Conservation (phyloP, 2,888 invertebrate genomes). For the Nebria brevicollis region DNA sequence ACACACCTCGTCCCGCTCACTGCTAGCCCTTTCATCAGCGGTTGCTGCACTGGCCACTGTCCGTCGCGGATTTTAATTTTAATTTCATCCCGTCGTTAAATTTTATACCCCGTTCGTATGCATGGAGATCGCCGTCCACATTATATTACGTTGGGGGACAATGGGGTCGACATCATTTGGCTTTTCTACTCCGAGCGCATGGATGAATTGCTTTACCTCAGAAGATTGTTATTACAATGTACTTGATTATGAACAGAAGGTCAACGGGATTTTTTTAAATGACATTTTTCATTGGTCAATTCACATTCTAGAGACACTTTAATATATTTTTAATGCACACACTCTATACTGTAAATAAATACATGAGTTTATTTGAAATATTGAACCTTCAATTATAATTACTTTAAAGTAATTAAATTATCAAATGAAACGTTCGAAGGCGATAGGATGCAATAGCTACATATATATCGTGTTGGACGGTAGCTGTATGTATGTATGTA, state of each 20-base stretch:
- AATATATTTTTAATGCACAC: too few relatives aligned
- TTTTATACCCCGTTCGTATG: conserved; percentile 42
- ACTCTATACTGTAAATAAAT: too few relatives aligned
- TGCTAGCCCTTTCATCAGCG: conserved; percentile 18
- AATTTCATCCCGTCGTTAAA: conserved; percentile 45
- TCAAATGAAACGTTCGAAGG: background rate
- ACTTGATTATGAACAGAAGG: background rate
- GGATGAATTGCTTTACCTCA: background rate
- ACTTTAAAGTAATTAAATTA: background rate
- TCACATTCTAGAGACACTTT: too few relatives aligned
- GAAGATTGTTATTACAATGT: background rate
- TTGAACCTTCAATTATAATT: background rate
- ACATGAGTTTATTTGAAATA: too few relatives aligned
- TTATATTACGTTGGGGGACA: conserved; percentile 18
- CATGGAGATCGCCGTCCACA: conserved; percentile 26
- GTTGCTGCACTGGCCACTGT: conserved; percentile 21
- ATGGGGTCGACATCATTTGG: conserved; percentile 26
- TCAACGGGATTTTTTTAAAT: background rate
- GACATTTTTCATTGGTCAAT: too few relatives aligned
- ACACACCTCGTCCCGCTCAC: conserved; percentile 3
- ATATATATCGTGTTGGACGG: conserved; percentile 3
- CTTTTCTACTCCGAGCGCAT: conserved; percentile 30
- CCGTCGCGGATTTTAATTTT: conserved; percentile 42
- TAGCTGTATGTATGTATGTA: too few relatives aligned
- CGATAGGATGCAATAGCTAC: background rate